A percentile compares a stretch with the other conserved stretches of the same genome.
These are phyloP conservation scores for Temnopleurus reevesii DNA, from an alignment of 53 echinoderm and acorn worm genomes.

Conservation along the genomic window DNA sequence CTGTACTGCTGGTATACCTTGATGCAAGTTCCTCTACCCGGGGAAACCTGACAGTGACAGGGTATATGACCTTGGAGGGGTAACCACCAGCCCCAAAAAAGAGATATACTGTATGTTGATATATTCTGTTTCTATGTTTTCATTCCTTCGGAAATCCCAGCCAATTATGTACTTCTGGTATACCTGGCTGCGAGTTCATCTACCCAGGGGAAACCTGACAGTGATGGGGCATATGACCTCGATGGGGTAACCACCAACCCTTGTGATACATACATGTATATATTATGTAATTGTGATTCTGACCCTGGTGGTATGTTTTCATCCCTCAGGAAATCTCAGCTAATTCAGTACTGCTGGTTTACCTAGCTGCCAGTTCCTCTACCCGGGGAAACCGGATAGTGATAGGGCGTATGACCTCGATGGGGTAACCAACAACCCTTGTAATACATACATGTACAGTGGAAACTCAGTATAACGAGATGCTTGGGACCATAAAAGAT, in stretches of 20 bases:
- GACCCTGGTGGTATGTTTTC: no score
- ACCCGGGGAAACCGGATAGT: slow-evolving; percentile 31
- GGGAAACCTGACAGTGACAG: slow-evolving; percentile 48
- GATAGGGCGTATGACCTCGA: slow-evolving; percentile 81
- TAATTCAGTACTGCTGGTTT: slow-evolving; percentile 79
- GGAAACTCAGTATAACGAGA: no score
- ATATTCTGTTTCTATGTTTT: no score
- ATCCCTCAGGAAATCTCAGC: slow-evolving; percentile 82
- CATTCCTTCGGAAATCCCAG: slow-evolving; percentile 82
- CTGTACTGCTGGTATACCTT: slow-evolving; percentile 78
- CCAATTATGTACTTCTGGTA: slow-evolving; percentile 75
- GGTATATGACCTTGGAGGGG: slow-evolving; percentile 73
- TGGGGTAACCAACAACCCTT: not conserved
- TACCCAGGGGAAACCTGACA: slow-evolving; percentile 16
- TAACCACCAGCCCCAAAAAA: not conserved
- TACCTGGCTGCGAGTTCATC: slow-evolving; percentile 83
- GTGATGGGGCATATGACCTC: slow-evolving; percentile 77
- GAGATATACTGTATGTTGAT: no score
- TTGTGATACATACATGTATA: no score
- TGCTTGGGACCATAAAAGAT: no score
- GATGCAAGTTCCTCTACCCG: slow-evolving; percentile 75
- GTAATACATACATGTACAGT: no score
- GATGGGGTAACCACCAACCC: slow-evolving; percentile 6
- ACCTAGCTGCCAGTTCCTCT: slow-evolving; percentile 75
- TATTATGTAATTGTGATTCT: not conserved